Base-by-base conservation (phyloP, 2,888 invertebrate species). In the Dendrolimus pini region DNA sequence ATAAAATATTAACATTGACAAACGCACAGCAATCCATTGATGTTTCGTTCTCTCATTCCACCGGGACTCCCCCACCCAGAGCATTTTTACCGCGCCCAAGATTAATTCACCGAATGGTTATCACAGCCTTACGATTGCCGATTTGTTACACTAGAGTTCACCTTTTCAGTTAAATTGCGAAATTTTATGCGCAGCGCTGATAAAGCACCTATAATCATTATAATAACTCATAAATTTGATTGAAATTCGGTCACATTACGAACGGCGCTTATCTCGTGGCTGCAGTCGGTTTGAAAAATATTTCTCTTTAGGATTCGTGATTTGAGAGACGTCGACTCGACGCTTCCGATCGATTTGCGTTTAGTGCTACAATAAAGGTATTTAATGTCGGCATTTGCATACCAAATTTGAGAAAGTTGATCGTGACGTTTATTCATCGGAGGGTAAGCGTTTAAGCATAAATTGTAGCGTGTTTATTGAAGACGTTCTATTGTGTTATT, bases 221-320 rank as follows among this genome's bases (percentile, higher is more conserved):
- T 89, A 83, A 86, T 88, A 88, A 88, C 78, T 89, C 87, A 88
- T 90, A 89, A 89, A 89, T 89, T 89, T 86, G 85, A 90, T 89
- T 89, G 89, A 89, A 89, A 86, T 88, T 88, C 83, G 87, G 88
- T 88, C 83, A 88, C 85, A 89, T 88, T 89, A 86, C 84, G 80
- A 79, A 69, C 74, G 73, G 71, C 75, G 78, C 88, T 90, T 90
- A 90, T 90, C 90, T 80, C 78, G 68, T 69, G 69, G 80, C 76
- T 87, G 88, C 90, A 90, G 89, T 89, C 83, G 86, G 77, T 82
- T 83, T 85, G 88, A 89, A 88, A 89, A 89, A 89, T 88, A 83
- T 77, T 74, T 78, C 75, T 71, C 77, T 78, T 78, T 74, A 73
- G 47, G 47, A 47, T 47, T 47, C 47, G 47, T 47, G 82, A 82